Conservation (phyloP, 2,113 vertebrate species). For the Nettapus auritus region DNA sequence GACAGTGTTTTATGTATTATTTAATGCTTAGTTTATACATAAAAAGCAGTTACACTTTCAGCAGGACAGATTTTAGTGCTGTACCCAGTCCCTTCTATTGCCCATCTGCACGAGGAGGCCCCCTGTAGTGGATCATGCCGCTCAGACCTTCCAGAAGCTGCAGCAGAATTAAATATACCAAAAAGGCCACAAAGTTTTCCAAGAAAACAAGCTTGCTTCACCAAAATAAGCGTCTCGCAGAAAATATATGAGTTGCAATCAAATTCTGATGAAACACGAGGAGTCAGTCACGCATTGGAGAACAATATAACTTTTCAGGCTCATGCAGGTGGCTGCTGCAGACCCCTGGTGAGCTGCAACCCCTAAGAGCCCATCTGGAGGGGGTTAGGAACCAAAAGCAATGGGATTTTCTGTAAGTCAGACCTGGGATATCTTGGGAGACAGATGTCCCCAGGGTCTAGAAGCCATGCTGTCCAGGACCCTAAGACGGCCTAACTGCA, state of each 20-base stretch:
- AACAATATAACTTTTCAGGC: neutral
- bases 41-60: neutral
- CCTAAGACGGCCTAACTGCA: neutral
- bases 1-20: neutral
- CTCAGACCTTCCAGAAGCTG: neutral
- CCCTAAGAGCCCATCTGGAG: neutral
- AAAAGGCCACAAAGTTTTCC: neutral
- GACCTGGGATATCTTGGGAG: neutral
- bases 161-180: neutral
- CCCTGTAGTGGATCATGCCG: neutral
- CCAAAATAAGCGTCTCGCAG: neutral
- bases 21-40: neutral
- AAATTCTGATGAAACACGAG: neutral
- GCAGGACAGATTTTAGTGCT: neutral
- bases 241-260: neutral
- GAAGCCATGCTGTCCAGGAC: neutral
- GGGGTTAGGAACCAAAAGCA: neutral
- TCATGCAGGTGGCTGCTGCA: neutral
- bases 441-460: neutral
- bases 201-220: neutral
- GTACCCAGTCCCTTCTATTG: neutral
- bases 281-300: neutral
- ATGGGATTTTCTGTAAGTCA: neutral
- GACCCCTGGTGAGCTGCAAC: neutral
- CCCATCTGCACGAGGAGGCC: neutral